A percentile compares a stretch with the other conserved stretches of the same genome.
These are phyloP conservation scores for Marasmarcha lunaedactyla DNA, from an alignment of 2,888 invertebrate species.

Conservation along the genomic window DNA sequence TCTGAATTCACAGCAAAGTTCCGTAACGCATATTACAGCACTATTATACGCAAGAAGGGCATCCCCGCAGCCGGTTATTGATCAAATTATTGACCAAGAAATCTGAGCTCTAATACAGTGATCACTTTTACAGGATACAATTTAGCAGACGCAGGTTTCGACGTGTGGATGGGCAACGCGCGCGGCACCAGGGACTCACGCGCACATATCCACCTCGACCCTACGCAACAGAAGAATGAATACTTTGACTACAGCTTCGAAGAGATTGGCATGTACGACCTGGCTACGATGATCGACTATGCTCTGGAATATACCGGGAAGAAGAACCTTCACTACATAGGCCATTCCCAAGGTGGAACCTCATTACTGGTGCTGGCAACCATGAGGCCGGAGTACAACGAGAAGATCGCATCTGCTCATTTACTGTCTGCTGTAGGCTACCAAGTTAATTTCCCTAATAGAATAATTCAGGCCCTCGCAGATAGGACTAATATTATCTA, in stretches of 20 bases:
- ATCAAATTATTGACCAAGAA: no score
- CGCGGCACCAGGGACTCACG: constrained; percentile 74
- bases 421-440: constrained; percentile 19
- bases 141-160: constrained; percentile 70
- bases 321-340: constrained; percentile 18
- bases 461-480: constrained; percentile 4
- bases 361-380: constrained; percentile 14
- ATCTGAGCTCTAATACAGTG: no score
- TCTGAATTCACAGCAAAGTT: no score
- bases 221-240: constrained; percentile 8
- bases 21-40: no score
- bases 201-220: constrained; percentile 11
- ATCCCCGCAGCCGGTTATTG: no score
- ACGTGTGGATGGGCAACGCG: constrained; percentile 79
- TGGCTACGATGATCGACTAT: constrained; percentile 16
- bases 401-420: constrained; percentile 16
- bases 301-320: constrained; percentile 14
- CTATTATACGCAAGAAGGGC: no score
- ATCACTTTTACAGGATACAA: constrained; percentile 22
- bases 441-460: constrained; percentile 14
- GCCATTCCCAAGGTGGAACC: constrained; percentile 20
- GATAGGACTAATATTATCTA: constrained; percentile 9
- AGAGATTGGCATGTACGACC: constrained; percentile 17
- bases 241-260: constrained; percentile 23
- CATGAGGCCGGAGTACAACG: constrained; percentile 17